Base-by-base conservation (phyloP, 2,113 vertebrate species). In the Dolichotis patagonum region DNA sequence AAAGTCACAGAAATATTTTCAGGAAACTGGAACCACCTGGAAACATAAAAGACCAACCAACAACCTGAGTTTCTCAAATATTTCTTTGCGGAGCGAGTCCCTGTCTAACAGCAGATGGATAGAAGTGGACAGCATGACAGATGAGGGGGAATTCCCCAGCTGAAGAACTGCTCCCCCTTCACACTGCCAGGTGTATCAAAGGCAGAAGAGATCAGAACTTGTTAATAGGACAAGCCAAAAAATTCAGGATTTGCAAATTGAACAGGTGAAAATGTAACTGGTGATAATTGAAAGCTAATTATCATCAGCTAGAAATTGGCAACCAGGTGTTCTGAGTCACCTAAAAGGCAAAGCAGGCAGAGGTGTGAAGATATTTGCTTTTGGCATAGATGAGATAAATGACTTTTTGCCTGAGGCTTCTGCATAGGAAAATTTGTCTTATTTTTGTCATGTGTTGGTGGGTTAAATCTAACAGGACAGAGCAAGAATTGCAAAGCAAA, bases 221-320 rank as follows among this genome's bases (percentile, higher is more conserved):
- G 96, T 96, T 98, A 98, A 98, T 95, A 94, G 84, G 14, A 96
- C 38, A 95, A 98, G 85, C 88, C 95, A 97, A 97, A 97, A 97
- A 96, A 75, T 93, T 71, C 73, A 90, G 73, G 54, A 97, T 96
- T 94, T 96, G 49, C 10, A 94, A 95, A 97, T 81, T 90, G 75
- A 97, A 93, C 96, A 95, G 1, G 19, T 94, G 52, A 98, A 98
- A 97, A 98, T 98, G 87, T 98, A 98, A 98, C 97, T 98, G 97
- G 95, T 98, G 97, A 77, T 96, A 97, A 97, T 98, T 97, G 98
- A 98, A 98, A 98, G 85, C 67, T 98, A 98, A 98, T 98, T 98
- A 89, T 43, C 22, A 38, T 97, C 65, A 97, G 28, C 83, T 85
- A 71, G 71, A 43, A 96, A 97, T 95, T 97, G 96, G 96, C 97